Conservation (phyloP, 1,140 invertebrate genomes). For the Rhysida immarginata region DNA sequence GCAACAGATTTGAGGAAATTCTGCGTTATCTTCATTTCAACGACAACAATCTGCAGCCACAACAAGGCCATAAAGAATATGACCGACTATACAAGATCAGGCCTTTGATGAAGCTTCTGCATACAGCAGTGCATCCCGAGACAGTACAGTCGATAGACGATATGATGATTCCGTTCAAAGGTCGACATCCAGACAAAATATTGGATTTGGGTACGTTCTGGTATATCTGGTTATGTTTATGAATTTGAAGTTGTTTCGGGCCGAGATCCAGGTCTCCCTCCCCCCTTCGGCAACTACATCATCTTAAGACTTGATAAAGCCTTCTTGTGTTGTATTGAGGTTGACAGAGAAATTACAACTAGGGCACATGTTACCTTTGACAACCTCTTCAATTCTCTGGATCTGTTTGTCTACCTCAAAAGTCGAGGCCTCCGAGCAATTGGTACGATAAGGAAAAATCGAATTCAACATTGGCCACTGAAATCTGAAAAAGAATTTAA, state of each 20-base stretch:
- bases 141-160: neutral
- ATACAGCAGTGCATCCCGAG: neutral
- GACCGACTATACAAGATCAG: slow-evolving; percentile 6
- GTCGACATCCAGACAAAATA: neutral
- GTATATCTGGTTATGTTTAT: slow-evolving; percentile 1
- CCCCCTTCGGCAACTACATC: neutral
- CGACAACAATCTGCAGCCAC: neutral
- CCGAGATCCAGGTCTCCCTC: neutral
- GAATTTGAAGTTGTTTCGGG: slow-evolving; percentile 3
- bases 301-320: neutral
- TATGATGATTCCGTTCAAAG: slow-evolving; percentile 3
- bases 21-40: neutral
- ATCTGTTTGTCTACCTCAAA: neutral
- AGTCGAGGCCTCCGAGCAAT: neutral
- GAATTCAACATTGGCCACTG: neutral
- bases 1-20: neutral
- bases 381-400: slow-evolving; percentile 3
- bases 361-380: slow-evolving; percentile 2
- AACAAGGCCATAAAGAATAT: neutral
- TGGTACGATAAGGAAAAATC: slow-evolving; percentile 2
- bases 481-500: neutral
- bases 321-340: neutral
- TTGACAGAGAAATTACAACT: neutral
- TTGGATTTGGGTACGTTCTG: neutral
- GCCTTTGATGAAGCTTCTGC: neutral